Evolutionary conservation across 2,113 vertebrate species (phyloP), one percentile per base, ranked within the genome.

Genomic region (Leptosomus discolor): DNA sequence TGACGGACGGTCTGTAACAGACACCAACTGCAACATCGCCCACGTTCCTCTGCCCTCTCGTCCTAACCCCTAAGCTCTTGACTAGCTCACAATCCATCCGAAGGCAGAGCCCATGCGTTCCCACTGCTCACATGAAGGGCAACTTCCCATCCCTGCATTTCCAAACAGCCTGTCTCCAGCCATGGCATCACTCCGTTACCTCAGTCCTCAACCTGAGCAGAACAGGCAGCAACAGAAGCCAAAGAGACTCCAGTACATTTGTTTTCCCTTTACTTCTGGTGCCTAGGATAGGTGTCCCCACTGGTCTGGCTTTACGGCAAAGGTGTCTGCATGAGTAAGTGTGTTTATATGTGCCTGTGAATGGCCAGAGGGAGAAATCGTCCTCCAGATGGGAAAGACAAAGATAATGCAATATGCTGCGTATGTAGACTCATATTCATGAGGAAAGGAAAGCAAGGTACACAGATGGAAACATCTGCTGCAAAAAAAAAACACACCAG

Each of bases 371-470:
- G 27, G 23, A 94, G 39, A 77, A n/a, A 6, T 7, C 27, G 27
- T 57, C 46, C 74, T 87, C 46, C 78, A 82, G 60, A 58, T 41
- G n/a, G 74, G 26, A 79, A 82, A 60, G 57, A 34, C 22, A 61
- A 65, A 36, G 36, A 18, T n/a, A 46, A 87, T 16, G 9, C 19
- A 64, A 11, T 51, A 15, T 61, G 30, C 32, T 81, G 12, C 3
- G 0, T 15, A 24, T 30, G 12, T 60, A 43, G 18, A 48, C 18
- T 34, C 20, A 20, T 17, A 79, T 67, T 36, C 0, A 0, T 41
- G 41, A 71, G 32, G 41, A 65, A 63, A 85, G 27, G 30, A 60
- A 71, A 85, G 30, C 43, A 69, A 54, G 27, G 48, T 70, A 56
- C 37, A 61, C 2, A 4, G 23, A 69, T 41, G 18, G 50, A 82